Evolutionary conservation across 1,140 invertebrate genomes (phyloP), one percentile per base, ranked within the genome.

Genomic region (Dreissena rostriformis): DNA sequence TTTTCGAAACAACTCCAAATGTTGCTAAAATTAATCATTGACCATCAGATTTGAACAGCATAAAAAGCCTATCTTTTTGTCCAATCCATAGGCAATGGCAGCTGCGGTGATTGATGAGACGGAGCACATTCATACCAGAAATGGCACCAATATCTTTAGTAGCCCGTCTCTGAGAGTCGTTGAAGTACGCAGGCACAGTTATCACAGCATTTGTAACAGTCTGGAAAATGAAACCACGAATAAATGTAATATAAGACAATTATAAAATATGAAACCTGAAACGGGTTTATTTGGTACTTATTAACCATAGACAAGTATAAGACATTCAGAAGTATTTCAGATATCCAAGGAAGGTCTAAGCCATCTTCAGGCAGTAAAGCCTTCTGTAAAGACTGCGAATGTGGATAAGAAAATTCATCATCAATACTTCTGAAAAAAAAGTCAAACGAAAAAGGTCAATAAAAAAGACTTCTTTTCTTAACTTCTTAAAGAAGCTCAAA

Each of bases 141-240:
- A 95, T 95, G 10, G 90, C 91, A 14, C 94, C 94, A 67, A 94
- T 94, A 90, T 95, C 94, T 80, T 94, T 95, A n/a, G 94, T 95
- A 0, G 94, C 94, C 86, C 95, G 94, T 72, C 94, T 88, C 84
- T 95, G 94, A n/a, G 92, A 92, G 82, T 95, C 94, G 82, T 95
- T 95, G 92, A 95, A 95, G 84, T 95, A 95, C 49, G 94, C 94
- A 17, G 94, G 94, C 2, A 94, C 94, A 39, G 94, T 94, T 65
- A 94, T 91, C 22, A 94, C 94, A 63, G 94, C 92, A 89, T 92
- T 88, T 61, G 88, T 91, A 4, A 93, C 89, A 67, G 86, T 91
- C 89, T 92, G 86, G 28, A 90, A 52, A 89, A 89, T 61, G 4
- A 2, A 61, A 14, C 53, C 53, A 57, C 12, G 19, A 14, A 12